These are phyloP conservation scores for Brachionus plicatilis DNA, from an alignment of 1,140 invertebrate genomes.

Conservation along the genomic window DNA sequence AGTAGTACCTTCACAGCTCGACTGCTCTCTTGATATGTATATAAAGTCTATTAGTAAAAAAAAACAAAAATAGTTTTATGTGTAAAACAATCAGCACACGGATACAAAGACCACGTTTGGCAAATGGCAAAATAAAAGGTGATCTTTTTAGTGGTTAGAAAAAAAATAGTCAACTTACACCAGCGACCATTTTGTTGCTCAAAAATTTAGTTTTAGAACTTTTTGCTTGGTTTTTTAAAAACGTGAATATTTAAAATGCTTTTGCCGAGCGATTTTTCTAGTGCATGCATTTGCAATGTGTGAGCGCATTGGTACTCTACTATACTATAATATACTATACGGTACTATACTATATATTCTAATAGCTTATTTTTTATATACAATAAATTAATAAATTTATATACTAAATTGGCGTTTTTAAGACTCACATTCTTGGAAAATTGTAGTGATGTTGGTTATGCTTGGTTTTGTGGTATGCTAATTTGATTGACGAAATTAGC, in stretches of 20 bases:
- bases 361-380: too few species aligned
- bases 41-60: constrained; percentile 72
- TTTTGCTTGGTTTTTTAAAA: background rate
- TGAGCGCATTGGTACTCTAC: background rate
- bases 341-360: too few species aligned
- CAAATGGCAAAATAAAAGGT: constrained; percentile 33
- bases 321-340: too few species aligned
- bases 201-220: constrained; percentile 6
- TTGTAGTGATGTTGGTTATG: too few species aligned
- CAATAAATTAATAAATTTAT: too few species aligned
- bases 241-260: constrained; percentile 4
- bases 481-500: too few species aligned
- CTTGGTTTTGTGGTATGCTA: too few species aligned
- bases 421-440: too few species aligned
- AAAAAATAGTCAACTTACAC: constrained; percentile 29
- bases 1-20: constrained; percentile 81
- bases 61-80: background rate
- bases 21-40: constrained; percentile 92
- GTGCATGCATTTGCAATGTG: background rate
- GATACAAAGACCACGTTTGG: constrained; percentile 10
- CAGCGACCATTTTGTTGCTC: constrained; percentile 31
- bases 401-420: too few species aligned
- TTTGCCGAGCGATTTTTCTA: background rate
- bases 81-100: background rate
- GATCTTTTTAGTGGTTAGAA: background rate